These are phyloP conservation scores for Serinus canaria DNA, from an alignment of 2,113 vertebrate genomes.

Conservation along the genomic window DNA sequence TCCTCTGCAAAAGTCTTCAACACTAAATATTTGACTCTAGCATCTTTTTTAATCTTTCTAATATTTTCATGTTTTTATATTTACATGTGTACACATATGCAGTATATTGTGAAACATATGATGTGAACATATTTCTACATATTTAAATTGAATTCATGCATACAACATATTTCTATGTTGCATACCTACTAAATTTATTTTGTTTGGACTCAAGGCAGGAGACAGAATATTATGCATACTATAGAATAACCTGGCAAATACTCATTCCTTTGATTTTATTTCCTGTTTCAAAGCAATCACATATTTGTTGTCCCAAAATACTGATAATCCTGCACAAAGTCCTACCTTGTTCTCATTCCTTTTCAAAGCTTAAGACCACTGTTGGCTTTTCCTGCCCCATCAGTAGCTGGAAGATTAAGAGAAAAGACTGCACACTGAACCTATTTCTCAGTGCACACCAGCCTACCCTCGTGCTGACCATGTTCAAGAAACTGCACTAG, in stretches of 20 bases:
- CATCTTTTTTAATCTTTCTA: background rate
- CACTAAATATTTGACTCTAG: background rate
- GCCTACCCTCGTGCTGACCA: conserved; percentile 41
- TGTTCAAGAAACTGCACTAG: conserved; percentile 67
- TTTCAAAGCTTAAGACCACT: background rate
- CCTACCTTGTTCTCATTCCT: background rate
- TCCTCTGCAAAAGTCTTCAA: background rate
- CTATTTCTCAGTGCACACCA: conserved; percentile 18
- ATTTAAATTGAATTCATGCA: background rate
- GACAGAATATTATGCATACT: background rate
- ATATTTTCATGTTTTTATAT: background rate
- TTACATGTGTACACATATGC: background rate
- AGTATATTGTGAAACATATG: background rate
- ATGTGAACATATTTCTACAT: background rate
- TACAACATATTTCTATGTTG: background rate
- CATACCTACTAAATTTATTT: background rate
- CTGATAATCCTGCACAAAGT: background rate
- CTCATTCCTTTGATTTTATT: background rate
- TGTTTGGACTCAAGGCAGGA: background rate
- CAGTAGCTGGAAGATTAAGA: background rate
- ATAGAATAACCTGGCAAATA: background rate
- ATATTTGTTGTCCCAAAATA: background rate
- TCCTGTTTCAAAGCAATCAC: background rate
- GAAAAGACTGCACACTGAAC: background rate
- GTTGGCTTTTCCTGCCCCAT: background rate